phyloP scores from a whole-genome alignment of 2,113 vertebrate species.

The Callaeas wilsoni region DNA sequence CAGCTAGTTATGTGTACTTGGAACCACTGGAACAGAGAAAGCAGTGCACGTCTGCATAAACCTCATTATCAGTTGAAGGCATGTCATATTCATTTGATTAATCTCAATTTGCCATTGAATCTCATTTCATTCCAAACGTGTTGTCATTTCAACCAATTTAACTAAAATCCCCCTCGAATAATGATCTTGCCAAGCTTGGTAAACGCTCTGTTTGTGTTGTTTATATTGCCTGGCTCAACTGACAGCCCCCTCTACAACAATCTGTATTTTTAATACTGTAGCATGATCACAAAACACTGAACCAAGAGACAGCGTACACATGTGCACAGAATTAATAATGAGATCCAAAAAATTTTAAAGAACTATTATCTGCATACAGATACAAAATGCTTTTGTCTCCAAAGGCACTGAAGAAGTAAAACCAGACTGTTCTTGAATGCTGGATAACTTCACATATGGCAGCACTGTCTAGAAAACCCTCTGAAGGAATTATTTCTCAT shows the following conservation, averaged over 20 bases:
- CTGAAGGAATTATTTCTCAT: background rate
- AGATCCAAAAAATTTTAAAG: background rate
- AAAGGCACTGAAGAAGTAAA: background rate
- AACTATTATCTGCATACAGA: background rate
- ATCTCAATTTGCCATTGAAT: background rate
- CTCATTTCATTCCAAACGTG: background rate
- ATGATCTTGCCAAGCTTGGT: background rate
- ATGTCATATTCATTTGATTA: background rate
- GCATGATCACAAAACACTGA: background rate
- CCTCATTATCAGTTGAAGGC: background rate
- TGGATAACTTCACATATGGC: background rate
- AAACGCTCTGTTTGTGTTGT: background rate
- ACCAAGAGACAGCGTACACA: background rate
- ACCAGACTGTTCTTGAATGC: background rate
- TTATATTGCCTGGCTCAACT: background rate
- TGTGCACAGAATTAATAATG: background rate
- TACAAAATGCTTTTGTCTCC: background rate
- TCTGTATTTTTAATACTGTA: background rate
- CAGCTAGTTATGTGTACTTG: background rate
- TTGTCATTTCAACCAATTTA: background rate
- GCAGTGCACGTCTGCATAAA: background rate
- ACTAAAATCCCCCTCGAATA: background rate
- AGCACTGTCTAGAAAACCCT: background rate
- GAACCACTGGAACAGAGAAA: background rate
- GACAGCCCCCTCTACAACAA: background rate